Percentiles rank a stretch among this genome's conserved stretches.
Evolutionary conservation across 2,888 invertebrate genomes (phyloP).

Genomic region (Erannis defoliaria): DNA sequence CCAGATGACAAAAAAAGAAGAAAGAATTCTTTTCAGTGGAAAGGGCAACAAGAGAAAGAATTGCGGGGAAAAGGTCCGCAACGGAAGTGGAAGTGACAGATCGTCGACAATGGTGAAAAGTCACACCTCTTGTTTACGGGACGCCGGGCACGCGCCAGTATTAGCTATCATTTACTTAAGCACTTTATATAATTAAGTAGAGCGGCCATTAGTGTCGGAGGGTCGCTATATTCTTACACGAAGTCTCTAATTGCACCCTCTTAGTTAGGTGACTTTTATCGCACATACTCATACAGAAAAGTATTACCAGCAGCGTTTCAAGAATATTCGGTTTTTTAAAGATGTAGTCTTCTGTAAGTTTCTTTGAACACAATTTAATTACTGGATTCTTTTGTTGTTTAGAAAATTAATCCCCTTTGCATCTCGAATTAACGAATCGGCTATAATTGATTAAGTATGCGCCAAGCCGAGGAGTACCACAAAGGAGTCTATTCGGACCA

Average conservation of each 20-base stretch:
- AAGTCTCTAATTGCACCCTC: constrained; percentile 69
- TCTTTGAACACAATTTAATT: constrained; percentile 23
- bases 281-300: not conserved
- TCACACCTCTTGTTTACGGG: constrained; percentile 86
- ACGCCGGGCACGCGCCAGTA: constrained; percentile 69
- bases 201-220: constrained; percentile 76
- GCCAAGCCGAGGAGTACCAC: constrained; percentile 70
- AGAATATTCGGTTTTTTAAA: constrained; percentile 17
- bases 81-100: constrained; percentile 85
- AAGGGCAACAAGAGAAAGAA: constrained; percentile 82
- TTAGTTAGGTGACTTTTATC: constrained; percentile 53
- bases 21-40: constrained; percentile 79
- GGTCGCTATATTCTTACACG: constrained; percentile 76
- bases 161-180: constrained; percentile 86
- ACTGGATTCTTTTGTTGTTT: constrained; percentile 48
- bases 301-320: constrained; percentile 23
- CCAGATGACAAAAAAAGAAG: constrained; percentile 67
- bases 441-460: constrained; percentile 85
- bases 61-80: constrained; percentile 67
- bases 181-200: constrained; percentile 84
- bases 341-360: not conserved
- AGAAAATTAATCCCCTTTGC: constrained; percentile 67
- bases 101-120: constrained; percentile 83
- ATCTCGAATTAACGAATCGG: constrained; percentile 82
- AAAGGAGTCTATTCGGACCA: constrained; percentile 77